Evolutionary conservation across 37 sponge, comb jelly and placozoan species (phyloP).

Genomic region (Sycon ciliatum): DNA sequence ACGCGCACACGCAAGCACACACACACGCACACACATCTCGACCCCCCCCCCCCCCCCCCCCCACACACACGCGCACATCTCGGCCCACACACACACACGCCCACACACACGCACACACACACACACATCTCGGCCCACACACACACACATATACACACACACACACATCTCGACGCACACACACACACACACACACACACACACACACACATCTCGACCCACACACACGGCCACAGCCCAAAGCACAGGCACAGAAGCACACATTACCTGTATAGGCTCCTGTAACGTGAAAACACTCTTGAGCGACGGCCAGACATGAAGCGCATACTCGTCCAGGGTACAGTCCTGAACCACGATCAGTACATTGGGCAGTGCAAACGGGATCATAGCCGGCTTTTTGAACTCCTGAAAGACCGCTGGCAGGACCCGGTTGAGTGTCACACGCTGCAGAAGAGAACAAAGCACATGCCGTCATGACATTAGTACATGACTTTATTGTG

Average conservation of each 20-base stretch:
- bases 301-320: conserved; percentile 45
- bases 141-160: background rate
- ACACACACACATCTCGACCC: background rate
- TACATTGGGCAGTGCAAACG: conserved; percentile 64
- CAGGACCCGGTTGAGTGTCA: conserved; percentile 50
- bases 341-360: conserved; percentile 68
- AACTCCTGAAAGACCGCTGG: conserved; percentile 59
- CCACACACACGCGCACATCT: background rate
- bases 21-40: background rate
- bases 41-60: background rate
- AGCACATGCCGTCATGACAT: background rate
- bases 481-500: background rate
- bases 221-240: background rate
- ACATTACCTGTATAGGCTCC: conserved; percentile 68
- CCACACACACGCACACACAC: conserved; percentile 5
- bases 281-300: conserved; percentile 50
- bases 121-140: background rate
- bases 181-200: background rate
- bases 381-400: conserved; percentile 65
- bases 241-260: background rate
- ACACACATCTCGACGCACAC: background rate
- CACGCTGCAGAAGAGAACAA: conserved; percentile 27
- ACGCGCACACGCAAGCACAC: background rate
- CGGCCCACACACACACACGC: background rate
- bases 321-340: conserved; percentile 44